Base-by-base conservation (phyloP, 2,888 invertebrate genomes). In the Pristionchus arcanus region DNA sequence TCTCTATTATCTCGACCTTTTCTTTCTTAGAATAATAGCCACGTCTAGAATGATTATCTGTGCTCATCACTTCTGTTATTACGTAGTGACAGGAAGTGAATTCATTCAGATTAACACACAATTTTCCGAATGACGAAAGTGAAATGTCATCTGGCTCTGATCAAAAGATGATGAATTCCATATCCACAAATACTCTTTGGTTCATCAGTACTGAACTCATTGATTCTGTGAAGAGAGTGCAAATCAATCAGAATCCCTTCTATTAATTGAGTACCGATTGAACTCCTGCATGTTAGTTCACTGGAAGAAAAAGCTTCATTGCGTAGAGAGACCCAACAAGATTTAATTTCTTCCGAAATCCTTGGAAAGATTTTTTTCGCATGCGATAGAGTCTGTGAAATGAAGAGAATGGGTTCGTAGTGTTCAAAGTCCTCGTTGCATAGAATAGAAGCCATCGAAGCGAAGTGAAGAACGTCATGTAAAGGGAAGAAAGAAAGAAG, bases 341-440 rank as follows among this genome's bases (percentile, higher is more conserved):
- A n/a, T 34, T 74, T 37, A 74, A 74, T 74, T 74, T 34, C 74
- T 59, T 59, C 34, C 74, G 37, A 37, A 74, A 74, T 74, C 74
- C 74, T 74, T 74, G 74, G 19, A 31, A 71, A 71, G 19, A 25
- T 31, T 31, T 2, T 25, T 9, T 13, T 19, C 19, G 19, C 31
- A 34, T 19, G 55, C 15, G 74, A 74, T 31, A 34, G 74, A 74
- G 31, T 74, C 16, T 34, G 34, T 31, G 74, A 74, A 74, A 74
- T 34, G 31, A 31, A 74, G 74, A 74, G 74, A 74, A 31, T 74
- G 28, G 11, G 15, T 66, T 66, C 66, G 66, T 66, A 66, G 74
- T 28, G 68, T 28, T 28, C n/a, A 68, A 68, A 68, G 28, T n/a
- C 68, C 31, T 16, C 68, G 31, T 34, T 74, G 31, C 74, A n/a